phyloP scores from a whole-genome alignment of 2,888 invertebrate species.

The Onchidella celtica region DNA sequence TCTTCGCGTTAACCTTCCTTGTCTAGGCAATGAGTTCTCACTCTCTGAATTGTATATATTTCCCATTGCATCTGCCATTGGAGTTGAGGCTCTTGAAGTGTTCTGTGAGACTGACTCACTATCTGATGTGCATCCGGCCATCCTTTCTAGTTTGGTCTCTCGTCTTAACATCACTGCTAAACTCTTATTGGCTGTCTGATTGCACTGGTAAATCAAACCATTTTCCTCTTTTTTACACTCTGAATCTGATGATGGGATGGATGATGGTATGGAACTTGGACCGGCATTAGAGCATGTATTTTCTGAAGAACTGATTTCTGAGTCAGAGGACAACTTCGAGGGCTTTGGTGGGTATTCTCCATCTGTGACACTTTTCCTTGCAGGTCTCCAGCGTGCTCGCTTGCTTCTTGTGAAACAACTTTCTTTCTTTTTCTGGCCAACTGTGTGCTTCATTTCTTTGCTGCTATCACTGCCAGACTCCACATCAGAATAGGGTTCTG shows the following conservation, averaged over 20 bases:
- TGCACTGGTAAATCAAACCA: background rate
- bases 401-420: background rate
- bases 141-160: slow-evolving; percentile 31
- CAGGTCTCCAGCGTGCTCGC: background rate
- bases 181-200: background rate
- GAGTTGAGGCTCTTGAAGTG: background rate
- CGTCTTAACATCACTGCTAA: slow-evolving; percentile 20
- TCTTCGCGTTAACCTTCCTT: background rate
- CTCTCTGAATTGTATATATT: background rate
- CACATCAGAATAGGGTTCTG: background rate
- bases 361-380: background rate
- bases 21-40: background rate
- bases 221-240: background rate
- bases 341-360: background rate
- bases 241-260: background rate
- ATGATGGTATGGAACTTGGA: background rate
- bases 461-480: slow-evolving; percentile 2
- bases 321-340: slow-evolving; percentile 5
- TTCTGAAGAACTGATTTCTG: background rate
- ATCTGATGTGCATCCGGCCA: slow-evolving; percentile 14
- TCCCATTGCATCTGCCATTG: background rate
- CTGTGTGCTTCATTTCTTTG: background rate
- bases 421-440: background rate
- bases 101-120: background rate
- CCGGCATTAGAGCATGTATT: background rate